Evolutionary conservation across 37 sponge, comb jelly and placozoan genomes (phyloP).

Genomic region (Oscarella lobularis): DNA sequence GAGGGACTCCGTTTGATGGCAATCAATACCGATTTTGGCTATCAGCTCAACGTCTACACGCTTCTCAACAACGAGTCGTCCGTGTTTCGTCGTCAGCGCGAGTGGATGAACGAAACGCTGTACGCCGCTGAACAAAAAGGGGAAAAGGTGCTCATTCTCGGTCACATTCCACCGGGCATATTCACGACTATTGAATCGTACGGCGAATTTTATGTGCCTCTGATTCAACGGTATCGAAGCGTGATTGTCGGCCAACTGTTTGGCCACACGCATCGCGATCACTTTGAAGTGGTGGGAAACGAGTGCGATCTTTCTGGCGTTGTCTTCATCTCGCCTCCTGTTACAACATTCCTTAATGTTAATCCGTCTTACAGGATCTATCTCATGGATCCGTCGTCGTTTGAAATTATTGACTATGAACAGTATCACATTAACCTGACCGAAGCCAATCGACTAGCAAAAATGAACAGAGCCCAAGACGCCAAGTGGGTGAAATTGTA

Average conservation of each 20-base stretch:
- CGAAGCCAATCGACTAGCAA: constrained; percentile 42
- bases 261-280: constrained; percentile 68
- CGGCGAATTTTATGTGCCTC: constrained; percentile 41
- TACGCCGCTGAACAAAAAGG: constrained; percentile 15
- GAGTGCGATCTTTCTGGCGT: constrained; percentile 24
- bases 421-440: constrained; percentile 66
- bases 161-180: constrained; percentile 57
- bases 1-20: constrained; percentile 39
- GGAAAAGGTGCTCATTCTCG: constrained; percentile 60
- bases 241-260: constrained; percentile 52
- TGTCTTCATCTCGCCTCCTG: constrained; percentile 47
- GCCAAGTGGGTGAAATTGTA: constrained; percentile 37
- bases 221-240: constrained; percentile 24
- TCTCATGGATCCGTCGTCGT: constrained; percentile 36
- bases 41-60: constrained; percentile 34
- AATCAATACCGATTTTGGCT: constrained; percentile 65
- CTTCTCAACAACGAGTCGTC: constrained; percentile 36
- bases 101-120: constrained; percentile 43
- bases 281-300: constrained; percentile 43
- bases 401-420: constrained; percentile 35
- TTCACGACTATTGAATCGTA: constrained; percentile 17
- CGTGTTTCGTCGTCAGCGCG: constrained; percentile 9
- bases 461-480: constrained; percentile 4
- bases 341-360: constrained; percentile 30
- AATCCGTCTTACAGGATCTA: constrained; percentile 65